Conservation (phyloP, 2,113 vertebrate genomes). For the Forbesichthys agassizii region DNA sequence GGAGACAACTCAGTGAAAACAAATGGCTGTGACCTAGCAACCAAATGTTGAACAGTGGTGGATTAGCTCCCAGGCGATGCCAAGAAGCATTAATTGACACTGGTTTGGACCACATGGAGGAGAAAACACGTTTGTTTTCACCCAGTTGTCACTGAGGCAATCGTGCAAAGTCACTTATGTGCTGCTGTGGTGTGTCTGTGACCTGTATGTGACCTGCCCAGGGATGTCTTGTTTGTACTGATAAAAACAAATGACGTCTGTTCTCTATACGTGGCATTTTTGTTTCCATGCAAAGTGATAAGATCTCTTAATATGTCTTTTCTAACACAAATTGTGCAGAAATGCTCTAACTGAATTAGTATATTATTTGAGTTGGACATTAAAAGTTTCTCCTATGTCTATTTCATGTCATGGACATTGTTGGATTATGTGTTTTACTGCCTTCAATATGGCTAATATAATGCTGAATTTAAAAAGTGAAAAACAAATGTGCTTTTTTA, state of each 20-base stretch:
- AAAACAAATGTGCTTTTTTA: slow-evolving; percentile 59
- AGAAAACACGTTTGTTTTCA: too few relatives aligned
- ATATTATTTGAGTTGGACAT: background rate
- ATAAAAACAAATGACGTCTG: background rate
- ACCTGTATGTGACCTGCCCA: slow-evolving; percentile 2
- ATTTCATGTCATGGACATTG: slow-evolving; percentile 2
- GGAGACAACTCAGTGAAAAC: too few relatives aligned
- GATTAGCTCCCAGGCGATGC: too few relatives aligned
- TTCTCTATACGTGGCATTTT: too few relatives aligned
- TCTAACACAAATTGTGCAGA: background rate
- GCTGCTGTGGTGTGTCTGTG: background rate
- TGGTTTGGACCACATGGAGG: too few relatives aligned
- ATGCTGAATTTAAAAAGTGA: slow-evolving; percentile 36
- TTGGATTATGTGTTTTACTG: slow-evolving; percentile 38
- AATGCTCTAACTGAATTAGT: background rate
- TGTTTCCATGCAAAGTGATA: background rate
- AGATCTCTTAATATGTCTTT: background rate
- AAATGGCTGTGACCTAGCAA: too few relatives aligned
- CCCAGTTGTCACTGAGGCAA: too few relatives aligned
- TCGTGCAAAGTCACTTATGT: too few relatives aligned
- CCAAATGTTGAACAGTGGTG: too few relatives aligned
- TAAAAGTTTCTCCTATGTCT: background rate
- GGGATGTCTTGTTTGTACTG: slow-evolving; percentile 5
- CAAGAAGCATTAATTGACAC: too few relatives aligned
- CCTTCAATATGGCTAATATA: slow-evolving; percentile 34